Conservation (phyloP, 2,888 invertebrate species). For the Halictus quadricinctus region DNA sequence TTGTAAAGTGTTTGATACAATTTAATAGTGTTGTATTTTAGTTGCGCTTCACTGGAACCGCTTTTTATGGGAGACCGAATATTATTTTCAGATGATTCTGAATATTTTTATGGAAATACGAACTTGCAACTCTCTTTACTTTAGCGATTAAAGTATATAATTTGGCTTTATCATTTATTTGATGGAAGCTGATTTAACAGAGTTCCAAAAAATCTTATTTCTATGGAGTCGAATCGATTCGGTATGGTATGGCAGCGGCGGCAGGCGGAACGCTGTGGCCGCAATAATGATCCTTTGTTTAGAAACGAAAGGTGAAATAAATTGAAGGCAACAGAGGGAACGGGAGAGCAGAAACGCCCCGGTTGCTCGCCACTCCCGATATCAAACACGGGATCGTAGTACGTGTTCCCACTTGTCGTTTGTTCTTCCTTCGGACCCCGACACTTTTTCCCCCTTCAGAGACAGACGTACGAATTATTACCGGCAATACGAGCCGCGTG, state of each 20-base stretch:
- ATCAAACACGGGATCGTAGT: constrained; percentile 63
- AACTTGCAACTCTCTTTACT: too few relatives aligned
- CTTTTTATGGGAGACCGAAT: neutral
- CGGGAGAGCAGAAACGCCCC: constrained; percentile 18
- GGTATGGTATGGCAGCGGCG: neutral
- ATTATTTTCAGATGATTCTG: too few relatives aligned
- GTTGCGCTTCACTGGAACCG: neutral
- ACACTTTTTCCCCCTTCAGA: constrained; percentile 52
- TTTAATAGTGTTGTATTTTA: neutral
- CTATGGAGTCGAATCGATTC: neutral
- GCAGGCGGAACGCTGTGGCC: neutral
- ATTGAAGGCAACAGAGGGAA: constrained; percentile 39
- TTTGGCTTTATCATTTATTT: too few relatives aligned
- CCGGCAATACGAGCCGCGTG: constrained; percentile 57
- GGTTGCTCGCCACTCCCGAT: constrained; percentile 43
- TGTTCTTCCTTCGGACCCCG: constrained; percentile 58
- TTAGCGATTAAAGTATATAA: too few relatives aligned
- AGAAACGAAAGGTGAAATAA: constrained; percentile 52
- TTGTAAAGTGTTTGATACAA: neutral
- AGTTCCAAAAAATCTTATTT: neutral
- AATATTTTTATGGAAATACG: too few relatives aligned
- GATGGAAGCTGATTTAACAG: too few relatives aligned
- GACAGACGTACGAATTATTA: constrained; percentile 67
- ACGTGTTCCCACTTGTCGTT: constrained; percentile 64
- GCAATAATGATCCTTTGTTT: constrained; percentile 51